Base-by-base conservation (phyloP, 2,797 vertebrate species). In the Microctenopoma lineatum region DNA sequence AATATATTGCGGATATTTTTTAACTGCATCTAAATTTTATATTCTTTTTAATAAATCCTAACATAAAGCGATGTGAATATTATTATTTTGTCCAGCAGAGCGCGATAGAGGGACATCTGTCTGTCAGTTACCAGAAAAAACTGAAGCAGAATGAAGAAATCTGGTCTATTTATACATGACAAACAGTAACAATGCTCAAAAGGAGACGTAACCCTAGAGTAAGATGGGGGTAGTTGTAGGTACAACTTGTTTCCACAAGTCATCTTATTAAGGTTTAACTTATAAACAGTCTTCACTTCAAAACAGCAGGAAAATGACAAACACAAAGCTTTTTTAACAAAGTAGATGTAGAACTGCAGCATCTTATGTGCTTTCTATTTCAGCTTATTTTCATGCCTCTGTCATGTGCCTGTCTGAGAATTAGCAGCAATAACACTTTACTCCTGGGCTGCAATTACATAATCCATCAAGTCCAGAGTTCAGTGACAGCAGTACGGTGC, bases 31-130 rank as follows among this genome's bases (percentile, higher is more conserved):
- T 14, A 66, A 10, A 76, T 41, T 81, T 73, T 75, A 47, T 83
- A 63, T 61, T 34, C n/a, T 81, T 87, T 90, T 77, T 77, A 86
- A 88, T 92, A 91, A 91, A 91, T 59, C 21, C 15, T 59, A 61
- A 82, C 15, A 11, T 21, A 42, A 77, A 66, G 16, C 29, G 4
- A 48, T 60, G 59, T 69, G 57, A 8, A 9, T 34, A 34, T 34
- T 9, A 13, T 67, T 77, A 0, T n/a, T 50, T 3, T 32, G 36
- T 67, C 66, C 69, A 75, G 60, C 42, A 79, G 76, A 79, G 70
- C 68, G 62, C 29, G 56, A 13, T 34, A 65, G 10, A 26, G 10
- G 6, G 4, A 16, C 21, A 13, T 45, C 16, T 12, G n/a, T 45
- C 1, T 7, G 29, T 14, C 11, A 48, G 13, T 15, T 57, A 0